Percentiles rank a stretch among this genome's conserved stretches.
Conservation (phyloP, 2,888 invertebrate species). For the Leptopilina syphax region DNA sequence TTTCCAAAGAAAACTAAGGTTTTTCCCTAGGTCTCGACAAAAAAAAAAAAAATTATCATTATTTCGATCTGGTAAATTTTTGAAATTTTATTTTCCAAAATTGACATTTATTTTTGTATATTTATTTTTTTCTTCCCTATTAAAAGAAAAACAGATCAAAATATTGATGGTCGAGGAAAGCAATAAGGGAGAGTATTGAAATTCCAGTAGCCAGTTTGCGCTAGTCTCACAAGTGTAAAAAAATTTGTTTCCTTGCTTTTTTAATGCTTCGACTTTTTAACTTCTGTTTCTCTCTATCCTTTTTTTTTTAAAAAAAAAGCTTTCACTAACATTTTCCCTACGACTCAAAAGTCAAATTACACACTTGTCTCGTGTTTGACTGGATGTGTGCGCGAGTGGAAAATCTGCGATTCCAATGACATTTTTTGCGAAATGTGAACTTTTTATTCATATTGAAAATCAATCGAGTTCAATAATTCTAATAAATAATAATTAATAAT, state of each 20-base stretch:
- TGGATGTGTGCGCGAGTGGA: not conserved
- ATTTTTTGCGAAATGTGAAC: constrained; percentile 3
- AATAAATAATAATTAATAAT: too few relatives aligned
- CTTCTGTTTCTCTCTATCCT: not conserved
- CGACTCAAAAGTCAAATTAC: constrained; percentile 3
- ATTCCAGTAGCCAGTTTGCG: constrained; percentile 56
- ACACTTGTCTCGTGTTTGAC: constrained; percentile 4
- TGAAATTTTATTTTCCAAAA: not conserved
- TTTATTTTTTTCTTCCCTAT: constrained; percentile 49
- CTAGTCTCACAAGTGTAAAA: constrained; percentile 53
- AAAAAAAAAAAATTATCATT: not conserved
- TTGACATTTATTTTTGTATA: constrained; percentile 49
- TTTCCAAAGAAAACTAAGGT: not conserved
- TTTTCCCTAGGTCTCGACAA: not conserved
- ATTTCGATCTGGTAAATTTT: constrained; percentile 33
- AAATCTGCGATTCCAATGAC: not conserved
- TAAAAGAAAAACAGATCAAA: constrained; percentile 43
- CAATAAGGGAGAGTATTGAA: constrained; percentile 40
- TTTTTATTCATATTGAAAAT: constrained; percentile 3
- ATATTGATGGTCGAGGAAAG: constrained; percentile 45
- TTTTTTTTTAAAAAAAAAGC: constrained; percentile 7
- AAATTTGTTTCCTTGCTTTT: not conserved
- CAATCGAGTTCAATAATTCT: not conserved
- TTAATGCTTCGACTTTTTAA: constrained; percentile 24
- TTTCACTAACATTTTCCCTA: constrained; percentile 5